Conservation (phyloP, 2,888 invertebrate species). For the Hetaerina titia region DNA sequence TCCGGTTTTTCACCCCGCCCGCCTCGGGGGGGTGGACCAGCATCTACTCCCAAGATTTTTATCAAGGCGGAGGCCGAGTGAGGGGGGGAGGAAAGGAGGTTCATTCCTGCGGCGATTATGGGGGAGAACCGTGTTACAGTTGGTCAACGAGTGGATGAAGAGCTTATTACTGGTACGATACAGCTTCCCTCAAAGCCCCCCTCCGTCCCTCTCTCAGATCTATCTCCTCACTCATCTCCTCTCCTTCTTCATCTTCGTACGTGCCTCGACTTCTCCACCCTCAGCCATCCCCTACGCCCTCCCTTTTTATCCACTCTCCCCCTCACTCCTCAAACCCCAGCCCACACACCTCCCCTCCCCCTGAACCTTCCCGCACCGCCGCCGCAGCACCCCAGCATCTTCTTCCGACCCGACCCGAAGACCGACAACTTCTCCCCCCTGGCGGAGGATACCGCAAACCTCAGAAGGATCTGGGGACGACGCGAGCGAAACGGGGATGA, state of each 20-base stretch:
- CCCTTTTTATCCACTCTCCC: neutral
- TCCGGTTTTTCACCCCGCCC: neutral
- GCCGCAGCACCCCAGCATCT: neutral
- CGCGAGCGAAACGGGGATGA: neutral
- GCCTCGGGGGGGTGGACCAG: neutral
- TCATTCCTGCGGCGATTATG: constrained; percentile 40
- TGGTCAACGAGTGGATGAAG: constrained; percentile 60
- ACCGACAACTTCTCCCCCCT: constrained; percentile 66
- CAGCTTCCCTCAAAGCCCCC: neutral
- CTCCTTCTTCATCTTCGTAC: neutral
- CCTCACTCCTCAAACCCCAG: too few relatives aligned
- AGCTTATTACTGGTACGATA: constrained; percentile 41
- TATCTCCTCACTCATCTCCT: neutral
- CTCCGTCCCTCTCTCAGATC: neutral
- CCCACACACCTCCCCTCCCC: too few relatives aligned
- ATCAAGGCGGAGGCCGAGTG: too few relatives aligned
- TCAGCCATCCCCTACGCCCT: too few relatives aligned
- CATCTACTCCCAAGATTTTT: neutral
- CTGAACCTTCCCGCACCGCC: neutral
- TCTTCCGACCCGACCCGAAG: constrained; percentile 33
- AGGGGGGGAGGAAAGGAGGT: too few relatives aligned
- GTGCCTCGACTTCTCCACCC: too few relatives aligned
- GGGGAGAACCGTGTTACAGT: constrained; percentile 52
- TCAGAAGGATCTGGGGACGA: constrained; percentile 43
- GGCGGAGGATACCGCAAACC: constrained; percentile 59